phyloP scores from a whole-genome alignment of 2,797 vertebrate genomes.

The Hydrophis major region DNA sequence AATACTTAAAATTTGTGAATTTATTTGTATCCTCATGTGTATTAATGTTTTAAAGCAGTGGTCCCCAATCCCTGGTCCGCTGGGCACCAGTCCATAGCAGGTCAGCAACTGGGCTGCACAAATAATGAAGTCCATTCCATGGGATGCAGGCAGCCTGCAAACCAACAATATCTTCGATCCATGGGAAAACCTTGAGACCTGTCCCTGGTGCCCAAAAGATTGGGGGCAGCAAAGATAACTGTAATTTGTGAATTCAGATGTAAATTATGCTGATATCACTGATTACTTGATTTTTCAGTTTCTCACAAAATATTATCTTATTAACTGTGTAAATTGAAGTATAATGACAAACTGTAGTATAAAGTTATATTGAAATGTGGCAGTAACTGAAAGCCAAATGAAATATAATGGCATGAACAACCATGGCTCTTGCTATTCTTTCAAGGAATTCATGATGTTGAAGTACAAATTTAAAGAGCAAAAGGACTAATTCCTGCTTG shows the following conservation, averaged over 20 bases:
- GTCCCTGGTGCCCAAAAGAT: background rate
- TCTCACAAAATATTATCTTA: background rate
- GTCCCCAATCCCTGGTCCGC: background rate
- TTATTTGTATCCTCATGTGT: background rate
- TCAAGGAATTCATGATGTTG: no score
- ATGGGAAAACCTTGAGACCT: no score
- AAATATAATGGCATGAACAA: background rate
- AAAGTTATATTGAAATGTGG: background rate
- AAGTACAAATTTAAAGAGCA: no score
- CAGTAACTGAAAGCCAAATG: background rate
- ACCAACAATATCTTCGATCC: background rate
- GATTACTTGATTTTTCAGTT: background rate
- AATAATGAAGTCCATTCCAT: no score
- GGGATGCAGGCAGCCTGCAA: background rate
- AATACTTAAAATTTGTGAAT: background rate
- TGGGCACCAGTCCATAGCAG: rapidly evolving
- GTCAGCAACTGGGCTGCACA: background rate
- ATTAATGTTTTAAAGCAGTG: background rate
- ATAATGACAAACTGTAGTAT: background rate
- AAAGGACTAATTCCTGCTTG: no score
- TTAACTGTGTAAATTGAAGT: background rate
- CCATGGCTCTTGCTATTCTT: background rate
- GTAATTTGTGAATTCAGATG: background rate
- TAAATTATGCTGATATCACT: background rate
- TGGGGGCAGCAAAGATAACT: background rate